Conservation (phyloP, 2,113 vertebrate genomes). For the Psophia crepitans region DNA sequence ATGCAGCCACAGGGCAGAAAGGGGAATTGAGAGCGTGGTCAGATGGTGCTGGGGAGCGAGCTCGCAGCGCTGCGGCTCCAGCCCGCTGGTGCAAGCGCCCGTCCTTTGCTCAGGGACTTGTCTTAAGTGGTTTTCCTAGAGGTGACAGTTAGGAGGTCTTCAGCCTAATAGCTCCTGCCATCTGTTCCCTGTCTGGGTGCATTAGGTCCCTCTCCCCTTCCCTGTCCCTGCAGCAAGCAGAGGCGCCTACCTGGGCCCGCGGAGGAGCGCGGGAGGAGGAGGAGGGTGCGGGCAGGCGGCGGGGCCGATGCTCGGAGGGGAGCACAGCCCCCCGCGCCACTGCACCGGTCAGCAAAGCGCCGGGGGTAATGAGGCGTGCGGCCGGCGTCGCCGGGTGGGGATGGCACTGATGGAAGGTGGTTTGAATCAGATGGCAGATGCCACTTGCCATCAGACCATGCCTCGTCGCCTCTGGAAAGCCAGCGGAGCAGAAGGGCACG, state of each 20-base stretch:
- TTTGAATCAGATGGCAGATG: conserved; percentile 78
- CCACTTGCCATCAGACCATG: conserved; percentile 75
- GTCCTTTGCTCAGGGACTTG: background rate
- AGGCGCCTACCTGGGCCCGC: background rate
- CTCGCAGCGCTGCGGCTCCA: background rate
- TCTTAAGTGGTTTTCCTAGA: conserved; percentile 34
- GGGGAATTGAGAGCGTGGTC: conserved; percentile 27
- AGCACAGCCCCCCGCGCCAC: background rate
- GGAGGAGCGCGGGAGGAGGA: background rate
- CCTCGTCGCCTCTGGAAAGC: conserved; percentile 62
- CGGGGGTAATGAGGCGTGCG: conserved; percentile 56
- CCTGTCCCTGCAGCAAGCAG: background rate
- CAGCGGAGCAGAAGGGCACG: conserved; percentile 70
- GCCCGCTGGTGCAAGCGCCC: background rate
- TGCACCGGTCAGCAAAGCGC: background rate
- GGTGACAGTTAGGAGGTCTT: conserved; percentile 2
- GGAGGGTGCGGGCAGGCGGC: background rate
- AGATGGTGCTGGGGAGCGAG: background rate
- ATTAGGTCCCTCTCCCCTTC: background rate
- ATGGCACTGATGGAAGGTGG: conserved; percentile 73
- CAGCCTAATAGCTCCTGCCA: conserved; percentile 42
- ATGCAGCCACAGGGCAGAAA: background rate
- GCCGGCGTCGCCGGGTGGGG: conserved; percentile 27
- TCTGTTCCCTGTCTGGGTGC: conserved; percentile 36
- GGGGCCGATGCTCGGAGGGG: background rate